Evolutionary conservation across 2,113 vertebrate species (phyloP).

Genomic region (Propithecus coquereli): DNA sequence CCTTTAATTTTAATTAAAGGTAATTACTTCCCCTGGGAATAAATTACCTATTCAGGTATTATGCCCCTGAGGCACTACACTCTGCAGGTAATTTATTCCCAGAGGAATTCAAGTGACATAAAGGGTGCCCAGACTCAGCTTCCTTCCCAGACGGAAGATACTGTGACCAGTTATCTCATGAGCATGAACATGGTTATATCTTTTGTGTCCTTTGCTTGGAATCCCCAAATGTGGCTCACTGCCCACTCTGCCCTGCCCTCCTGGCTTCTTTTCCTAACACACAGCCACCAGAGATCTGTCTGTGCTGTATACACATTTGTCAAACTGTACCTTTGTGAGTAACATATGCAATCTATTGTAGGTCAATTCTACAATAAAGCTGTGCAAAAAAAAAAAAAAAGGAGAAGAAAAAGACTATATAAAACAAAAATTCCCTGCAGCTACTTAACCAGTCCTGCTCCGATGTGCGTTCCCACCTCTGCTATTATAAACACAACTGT

Average conservation of each 20-base stretch:
- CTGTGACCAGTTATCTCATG: background rate
- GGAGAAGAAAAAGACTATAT: too few species aligned
- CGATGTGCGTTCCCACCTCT: background rate
- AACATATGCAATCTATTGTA: rapidly evolving
- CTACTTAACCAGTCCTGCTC: background rate
- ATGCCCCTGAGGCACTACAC: too few species aligned
- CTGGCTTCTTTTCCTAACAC: background rate
- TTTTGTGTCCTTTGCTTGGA: background rate
- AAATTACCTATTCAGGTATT: too few species aligned
- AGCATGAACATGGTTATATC: rapidly evolving
- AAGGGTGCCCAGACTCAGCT: background rate
- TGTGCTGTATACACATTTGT: rapidly evolving
- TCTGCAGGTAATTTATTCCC: background rate
- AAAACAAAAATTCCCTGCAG: too few species aligned
- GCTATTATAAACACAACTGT: too few species aligned
- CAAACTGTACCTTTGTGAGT: rapidly evolving
- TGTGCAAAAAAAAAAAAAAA: too few species aligned
- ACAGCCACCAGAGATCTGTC: background rate
- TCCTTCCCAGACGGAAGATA: background rate
- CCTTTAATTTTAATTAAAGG: too few species aligned
- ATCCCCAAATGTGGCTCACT: background rate
- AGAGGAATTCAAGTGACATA: background rate
- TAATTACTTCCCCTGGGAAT: too few species aligned
- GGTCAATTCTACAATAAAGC: background rate
- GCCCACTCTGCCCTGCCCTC: background rate